Conservation (phyloP, 2,797 vertebrate genomes). For the Amblyopsis hoosieri region DNA sequence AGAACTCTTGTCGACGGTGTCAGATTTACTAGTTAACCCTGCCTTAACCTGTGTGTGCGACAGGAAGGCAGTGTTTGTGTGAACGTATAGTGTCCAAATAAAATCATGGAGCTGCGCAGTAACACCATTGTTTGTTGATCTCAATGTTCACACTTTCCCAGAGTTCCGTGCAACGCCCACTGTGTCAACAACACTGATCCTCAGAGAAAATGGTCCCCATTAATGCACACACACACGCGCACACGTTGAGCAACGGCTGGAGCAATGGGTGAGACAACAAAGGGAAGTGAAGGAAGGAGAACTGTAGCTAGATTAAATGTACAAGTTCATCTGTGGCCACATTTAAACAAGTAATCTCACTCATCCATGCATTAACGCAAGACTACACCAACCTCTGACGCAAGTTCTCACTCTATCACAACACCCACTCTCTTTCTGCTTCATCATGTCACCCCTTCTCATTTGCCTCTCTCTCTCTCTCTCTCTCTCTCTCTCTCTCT, state of each 20-base stretch:
- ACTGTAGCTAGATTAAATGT: slow-evolving; percentile 37
- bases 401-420: slow-evolving; percentile 27
- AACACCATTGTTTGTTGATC: slow-evolving; percentile 36
- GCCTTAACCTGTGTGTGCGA: slow-evolving; percentile 46
- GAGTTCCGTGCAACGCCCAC: background rate
- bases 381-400: slow-evolving; percentile 30
- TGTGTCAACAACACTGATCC: slow-evolving; percentile 8
- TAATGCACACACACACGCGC: background rate
- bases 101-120: slow-evolving; percentile 26
- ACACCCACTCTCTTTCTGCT: slow-evolving; percentile 5
- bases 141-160: slow-evolving; percentile 21
- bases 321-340: slow-evolving; percentile 51
- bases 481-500: slow-evolving; percentile 36
- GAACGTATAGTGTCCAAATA: slow-evolving; percentile 18
- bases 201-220: background rate
- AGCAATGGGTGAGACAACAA: background rate
- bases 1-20: slow-evolving; percentile 26
- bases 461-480: slow-evolving; percentile 35
- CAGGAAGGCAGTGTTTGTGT: slow-evolving; percentile 18
- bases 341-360: slow-evolving; percentile 63
- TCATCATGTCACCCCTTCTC: slow-evolving; percentile 27
- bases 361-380: slow-evolving; percentile 27
- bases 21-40: slow-evolving; percentile 47
- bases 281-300: slow-evolving; percentile 1
- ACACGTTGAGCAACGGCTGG: too few species aligned